phyloP scores from a whole-genome alignment of 2,797 vertebrate genomes.

The Helicolenus hilgendorfi region DNA sequence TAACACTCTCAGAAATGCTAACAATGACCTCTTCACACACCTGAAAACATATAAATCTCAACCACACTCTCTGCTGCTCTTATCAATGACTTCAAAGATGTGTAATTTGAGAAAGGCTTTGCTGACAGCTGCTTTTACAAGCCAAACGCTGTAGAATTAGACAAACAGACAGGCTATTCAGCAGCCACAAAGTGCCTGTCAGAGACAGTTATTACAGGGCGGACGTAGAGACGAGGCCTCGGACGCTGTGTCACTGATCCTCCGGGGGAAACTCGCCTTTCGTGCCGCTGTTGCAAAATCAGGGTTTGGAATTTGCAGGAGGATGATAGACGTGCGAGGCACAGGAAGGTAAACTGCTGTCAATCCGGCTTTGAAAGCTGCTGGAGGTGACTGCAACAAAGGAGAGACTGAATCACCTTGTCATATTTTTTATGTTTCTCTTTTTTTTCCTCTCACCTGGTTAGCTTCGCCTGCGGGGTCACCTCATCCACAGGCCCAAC shows the following conservation, averaged over 20 bases:
- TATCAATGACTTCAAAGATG: conserved; percentile 52
- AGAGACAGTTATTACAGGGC: conserved; percentile 59
- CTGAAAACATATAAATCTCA: conserved; percentile 20
- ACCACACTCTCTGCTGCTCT: conserved; percentile 10
- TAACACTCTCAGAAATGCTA: background rate
- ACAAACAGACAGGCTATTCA: conserved; percentile 47
- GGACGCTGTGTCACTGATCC: conserved; percentile 57
- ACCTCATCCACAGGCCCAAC: conserved; percentile 14
- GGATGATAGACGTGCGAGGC: conserved; percentile 46
- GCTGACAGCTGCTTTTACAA: conserved; percentile 67
- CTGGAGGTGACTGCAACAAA: conserved; percentile 52
- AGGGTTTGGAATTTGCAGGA: conserved; percentile 32
- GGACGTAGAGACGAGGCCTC: background rate
- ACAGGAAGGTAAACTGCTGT: conserved; percentile 66
- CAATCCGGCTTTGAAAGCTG: conserved; percentile 50
- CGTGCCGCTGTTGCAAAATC: conserved; percentile 16
- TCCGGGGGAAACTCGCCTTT: conserved; percentile 1
- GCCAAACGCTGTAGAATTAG: conserved; percentile 49
- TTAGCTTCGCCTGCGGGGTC: conserved; percentile 23
- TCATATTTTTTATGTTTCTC: conserved; percentile 25
- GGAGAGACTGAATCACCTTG: conserved; percentile 25
- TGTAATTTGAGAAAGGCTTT: conserved; percentile 49
- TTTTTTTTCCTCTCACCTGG: conserved; percentile 37
- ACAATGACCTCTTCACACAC: conserved; percentile 2
- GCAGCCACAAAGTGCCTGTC: conserved; percentile 65